Evolutionary conservation across 2,888 invertebrate genomes (phyloP).

Genomic region (Microlaimidae sp.): DNA sequence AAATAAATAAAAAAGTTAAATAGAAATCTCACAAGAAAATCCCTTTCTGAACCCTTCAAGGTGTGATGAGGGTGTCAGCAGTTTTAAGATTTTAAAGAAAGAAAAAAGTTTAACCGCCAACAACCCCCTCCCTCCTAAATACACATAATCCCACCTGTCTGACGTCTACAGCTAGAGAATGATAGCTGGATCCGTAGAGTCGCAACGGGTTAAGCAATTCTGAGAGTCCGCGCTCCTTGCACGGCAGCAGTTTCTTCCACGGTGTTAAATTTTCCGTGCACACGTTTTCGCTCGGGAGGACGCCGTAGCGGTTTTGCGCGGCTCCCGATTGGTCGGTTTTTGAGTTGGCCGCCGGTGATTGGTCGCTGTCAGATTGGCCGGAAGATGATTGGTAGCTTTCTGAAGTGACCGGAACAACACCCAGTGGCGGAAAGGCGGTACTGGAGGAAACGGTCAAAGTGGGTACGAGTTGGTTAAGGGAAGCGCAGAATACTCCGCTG

Average conservation of each 20-base stretch:
- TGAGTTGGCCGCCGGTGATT: no score
- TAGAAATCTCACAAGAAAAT: constrained; percentile 36
- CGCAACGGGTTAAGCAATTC: constrained; percentile 70
- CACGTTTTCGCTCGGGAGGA: constrained; percentile 83
- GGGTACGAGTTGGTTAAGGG: constrained; percentile 74
- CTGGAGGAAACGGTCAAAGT: constrained; percentile 66
- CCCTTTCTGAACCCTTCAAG: no score
- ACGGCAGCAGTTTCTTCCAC: constrained; percentile 90
- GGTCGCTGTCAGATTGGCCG: no score
- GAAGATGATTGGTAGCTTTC: background rate
- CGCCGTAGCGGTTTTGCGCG: constrained; percentile 52
- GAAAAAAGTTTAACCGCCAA: no score
- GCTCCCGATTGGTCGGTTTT: no score
- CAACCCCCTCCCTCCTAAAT: no score
- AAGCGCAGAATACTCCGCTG: constrained; percentile 90
- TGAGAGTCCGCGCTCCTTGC: constrained; percentile 54
- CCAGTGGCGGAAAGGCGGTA: constrained; percentile 60
- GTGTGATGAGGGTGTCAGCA: no score
- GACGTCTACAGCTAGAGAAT: constrained; percentile 69
- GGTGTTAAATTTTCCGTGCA: constrained; percentile 98
- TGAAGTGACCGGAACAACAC: constrained; percentile 40
- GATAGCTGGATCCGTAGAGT: constrained; percentile 78
- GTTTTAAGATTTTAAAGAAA: no score
- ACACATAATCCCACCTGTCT: constrained; percentile 67
- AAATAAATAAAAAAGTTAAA: background rate